Base-by-base conservation (phyloP, 2,888 invertebrate genomes). In the Tenthredo amoena region DNA sequence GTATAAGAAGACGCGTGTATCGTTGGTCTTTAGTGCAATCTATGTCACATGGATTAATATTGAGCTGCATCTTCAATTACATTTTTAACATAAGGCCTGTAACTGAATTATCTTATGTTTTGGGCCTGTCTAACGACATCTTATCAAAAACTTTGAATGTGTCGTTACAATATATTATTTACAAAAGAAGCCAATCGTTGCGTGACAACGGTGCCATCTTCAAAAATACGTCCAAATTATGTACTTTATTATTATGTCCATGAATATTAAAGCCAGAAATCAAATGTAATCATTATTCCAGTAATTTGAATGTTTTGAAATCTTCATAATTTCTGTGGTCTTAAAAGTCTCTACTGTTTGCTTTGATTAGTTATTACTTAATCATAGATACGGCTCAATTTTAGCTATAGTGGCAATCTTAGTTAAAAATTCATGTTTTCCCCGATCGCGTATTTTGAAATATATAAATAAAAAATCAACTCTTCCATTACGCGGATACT, bases 401-500 rank as follows among this genome's bases (percentile, higher is more conserved):
- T 83, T 71, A 83, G 83, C 83, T 71, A 71, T 50, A 31, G 47
- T 47, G 83, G 68, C 83, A 65, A 43, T 83, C n/a, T 47, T 68
- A 18, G 47, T 81, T 77, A 62, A 81, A 81, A 81, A 81, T 62
- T 81, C 37, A 40, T 50, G 40, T 58, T 62, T 62, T 21, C 81
- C 77, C 81, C 21, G 62, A 81, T 62, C 62, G 81, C 58, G 21
- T 62, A 50, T 40, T 58, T 40, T 81, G 6, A 62, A 37, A 37
- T 40, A 81, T 62, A 62, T 47, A 47, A 26, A 76, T 76, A 43
- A 26, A 34, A 68, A 88, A 87, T 87, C 87, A 84, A 86, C 81
- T 88, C 88, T 87, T 88, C 87, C 87, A 88, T 87, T 87, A 86
- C 58, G 40, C 18, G 21, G n/a, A 65, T 65, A 58, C 15, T 26